Conservation (phyloP, 2,113 vertebrate genomes). For the Entosphenus tridentatus region DNA sequence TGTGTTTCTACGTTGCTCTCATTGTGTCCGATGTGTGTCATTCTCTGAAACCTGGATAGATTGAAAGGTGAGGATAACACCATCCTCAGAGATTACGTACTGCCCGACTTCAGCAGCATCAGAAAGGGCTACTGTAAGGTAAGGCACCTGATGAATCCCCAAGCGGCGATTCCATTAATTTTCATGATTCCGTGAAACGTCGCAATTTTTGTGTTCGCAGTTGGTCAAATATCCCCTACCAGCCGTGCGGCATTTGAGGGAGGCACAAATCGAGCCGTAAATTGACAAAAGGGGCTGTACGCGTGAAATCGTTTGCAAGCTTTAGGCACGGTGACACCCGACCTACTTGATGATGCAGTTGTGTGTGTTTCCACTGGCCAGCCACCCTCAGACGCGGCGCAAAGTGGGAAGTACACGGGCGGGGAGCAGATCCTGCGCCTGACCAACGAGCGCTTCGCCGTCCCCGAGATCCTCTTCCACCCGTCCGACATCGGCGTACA, state of each 20-base stretch:
- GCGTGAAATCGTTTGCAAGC: too few relatives aligned
- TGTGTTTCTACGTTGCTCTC: too few relatives aligned
- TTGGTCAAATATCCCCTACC: too few relatives aligned
- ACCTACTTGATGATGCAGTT: too few relatives aligned
- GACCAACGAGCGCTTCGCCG: slow-evolving; percentile 79
- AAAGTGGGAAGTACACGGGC: slow-evolving; percentile 79
- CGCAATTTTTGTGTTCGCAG: too few relatives aligned
- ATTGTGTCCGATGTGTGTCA: too few relatives aligned
- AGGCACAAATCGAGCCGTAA: too few relatives aligned
- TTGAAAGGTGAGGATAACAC: slow-evolving; percentile 73
- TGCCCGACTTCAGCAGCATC: slow-evolving; percentile 91
- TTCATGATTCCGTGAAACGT: too few relatives aligned
- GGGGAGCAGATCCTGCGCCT: slow-evolving; percentile 81
- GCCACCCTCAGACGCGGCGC: slow-evolving; percentile 78
- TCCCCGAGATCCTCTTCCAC: slow-evolving; percentile 87
- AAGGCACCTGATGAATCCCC: slow-evolving; percentile 10
- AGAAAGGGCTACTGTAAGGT: slow-evolving; percentile 99
- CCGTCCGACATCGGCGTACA: slow-evolving; percentile 89
- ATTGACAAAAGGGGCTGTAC: too few relatives aligned
- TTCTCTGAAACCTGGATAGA: slow-evolving; percentile 19
- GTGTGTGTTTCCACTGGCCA: slow-evolving; percentile 15
- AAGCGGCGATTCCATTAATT: too few relatives aligned
- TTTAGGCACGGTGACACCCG: too few relatives aligned
- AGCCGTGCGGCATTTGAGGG: too few relatives aligned
- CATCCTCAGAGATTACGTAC: slow-evolving; percentile 74